Percentiles rank a stretch among this genome's conserved stretches.
Evolutionary conservation across 2,888 invertebrate genomes (phyloP).

Genomic region (Cantharis nigra): DNA sequence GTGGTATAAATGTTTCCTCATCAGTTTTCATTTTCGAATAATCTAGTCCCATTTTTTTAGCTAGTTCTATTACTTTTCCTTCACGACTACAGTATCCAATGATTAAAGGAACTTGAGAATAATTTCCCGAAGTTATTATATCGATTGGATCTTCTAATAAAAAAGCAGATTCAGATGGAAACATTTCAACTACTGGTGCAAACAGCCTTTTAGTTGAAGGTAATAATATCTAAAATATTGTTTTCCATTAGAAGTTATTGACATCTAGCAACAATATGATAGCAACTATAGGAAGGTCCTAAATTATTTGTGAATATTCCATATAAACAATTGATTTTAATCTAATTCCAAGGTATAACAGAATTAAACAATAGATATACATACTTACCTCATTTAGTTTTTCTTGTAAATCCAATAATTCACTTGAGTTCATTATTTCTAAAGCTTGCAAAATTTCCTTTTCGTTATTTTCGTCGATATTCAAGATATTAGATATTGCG

Average conservation of each 20-base stretch:
- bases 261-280: no score
- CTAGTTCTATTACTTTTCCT: constrained; percentile 38
- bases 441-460: constrained; percentile 50
- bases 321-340: no score
- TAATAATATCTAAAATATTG: not conserved
- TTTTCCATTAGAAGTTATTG: no score
- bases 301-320: no score
- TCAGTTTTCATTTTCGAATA: constrained; percentile 22
- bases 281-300: no score
- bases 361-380: no score
- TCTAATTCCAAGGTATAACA: no score
- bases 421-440: constrained; percentile 46
- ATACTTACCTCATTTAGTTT: constrained; percentile 44
- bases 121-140: constrained; percentile 44
- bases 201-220: not conserved
- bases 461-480: constrained; percentile 49
- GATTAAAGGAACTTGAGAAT: constrained; percentile 49
- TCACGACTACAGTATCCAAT: constrained; percentile 49
- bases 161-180: constrained; percentile 41
- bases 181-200: constrained; percentile 39
- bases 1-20: constrained; percentile 50
- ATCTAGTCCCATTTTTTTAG: not conserved
- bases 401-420: constrained; percentile 48
- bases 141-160: constrained; percentile 44
- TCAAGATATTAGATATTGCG: constrained; percentile 49